Evolutionary conservation across 2,113 vertebrate genomes (phyloP), one percentile per base, ranked within the genome.

Genomic region (Terrapene triunguis): DNA sequence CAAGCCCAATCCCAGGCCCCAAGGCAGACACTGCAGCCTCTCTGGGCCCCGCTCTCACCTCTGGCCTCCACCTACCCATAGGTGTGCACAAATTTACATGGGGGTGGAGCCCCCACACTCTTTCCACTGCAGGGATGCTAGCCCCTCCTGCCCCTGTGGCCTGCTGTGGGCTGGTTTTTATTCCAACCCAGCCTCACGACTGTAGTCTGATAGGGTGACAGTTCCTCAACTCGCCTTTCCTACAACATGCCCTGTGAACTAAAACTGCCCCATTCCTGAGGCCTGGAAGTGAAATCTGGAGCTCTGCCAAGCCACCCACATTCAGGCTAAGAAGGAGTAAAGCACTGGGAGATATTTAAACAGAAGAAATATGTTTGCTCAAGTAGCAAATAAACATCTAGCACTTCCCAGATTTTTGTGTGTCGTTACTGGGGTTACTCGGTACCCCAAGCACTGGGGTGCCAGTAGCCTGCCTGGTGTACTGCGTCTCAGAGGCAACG

Each of bases 381-480:
- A n/a, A n/a, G 16, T 69, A 69, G 16, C 62, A 69, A 69, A 29
- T 32, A 69, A 69, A 69, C 62, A 69, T 22, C 9, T 14, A 72
- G n/a, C 65, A 72, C n/a, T 38, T 38, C 21, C 65, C 65, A 21
- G n/a, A 72, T 38, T 72, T 72, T 22, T n/a, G 2, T 13, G 3
- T n/a, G 35, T 4, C 32, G 19, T 19, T 19, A n/a, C 14, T 69
- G 7, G 62, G 32, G 32, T 35, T 7, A 19, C 62, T 65, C 1
- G 16, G 62, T 32, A 35, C 32, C 62, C 13, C 32, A 65, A 17
- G 29, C 12, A 16, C 62, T 32, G 7, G 62, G 35, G 35, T 17
- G 62, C 35, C 32, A 17, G 32, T 8, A 8, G 35, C 3, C 1
- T n/a, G 62, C 32, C 62, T 3, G 2, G 32, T 3, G 3, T 69